These are phyloP conservation scores for Benitochromis conjunctus DNA, from an alignment of 2,113 vertebrate species.

Conservation along the genomic window DNA sequence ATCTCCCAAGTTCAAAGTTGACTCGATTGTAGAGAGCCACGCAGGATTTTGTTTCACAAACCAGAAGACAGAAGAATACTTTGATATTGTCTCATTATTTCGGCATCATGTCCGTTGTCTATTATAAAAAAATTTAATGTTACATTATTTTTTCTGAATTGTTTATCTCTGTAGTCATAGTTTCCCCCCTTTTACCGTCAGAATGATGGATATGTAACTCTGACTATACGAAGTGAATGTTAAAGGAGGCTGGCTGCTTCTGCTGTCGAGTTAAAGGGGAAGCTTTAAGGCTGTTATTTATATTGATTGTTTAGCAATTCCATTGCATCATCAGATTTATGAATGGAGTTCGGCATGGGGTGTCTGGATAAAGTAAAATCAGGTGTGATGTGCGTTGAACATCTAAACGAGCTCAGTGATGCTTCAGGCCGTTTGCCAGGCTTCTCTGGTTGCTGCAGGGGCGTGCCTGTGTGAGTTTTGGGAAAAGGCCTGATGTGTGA, in stretches of 20 bases:
- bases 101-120: not conserved
- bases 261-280: not conserved
- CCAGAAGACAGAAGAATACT: fast-evolving
- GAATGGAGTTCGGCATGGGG: not conserved
- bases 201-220: too few species aligned
- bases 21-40: not conserved
- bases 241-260: not conserved
- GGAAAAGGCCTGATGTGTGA: not conserved
- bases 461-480: not conserved
- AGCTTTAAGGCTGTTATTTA: not conserved
- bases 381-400: not conserved
- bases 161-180: not conserved
- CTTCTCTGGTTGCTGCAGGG: slow-evolving; percentile 11
- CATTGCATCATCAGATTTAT: not conserved
- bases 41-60: too few species aligned
- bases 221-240: not conserved
- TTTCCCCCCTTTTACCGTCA: not conserved
- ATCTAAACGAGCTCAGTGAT: not conserved
- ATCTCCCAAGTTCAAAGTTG: not conserved
- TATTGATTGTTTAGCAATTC: not conserved
- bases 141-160: not conserved
- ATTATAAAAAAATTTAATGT: not conserved
- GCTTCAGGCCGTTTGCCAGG: not conserved
- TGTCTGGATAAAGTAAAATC: not conserved
- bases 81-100: not conserved